phyloP scores from a whole-genome alignment of 2,113 vertebrate genomes.

The Phaethon lepturus region DNA sequence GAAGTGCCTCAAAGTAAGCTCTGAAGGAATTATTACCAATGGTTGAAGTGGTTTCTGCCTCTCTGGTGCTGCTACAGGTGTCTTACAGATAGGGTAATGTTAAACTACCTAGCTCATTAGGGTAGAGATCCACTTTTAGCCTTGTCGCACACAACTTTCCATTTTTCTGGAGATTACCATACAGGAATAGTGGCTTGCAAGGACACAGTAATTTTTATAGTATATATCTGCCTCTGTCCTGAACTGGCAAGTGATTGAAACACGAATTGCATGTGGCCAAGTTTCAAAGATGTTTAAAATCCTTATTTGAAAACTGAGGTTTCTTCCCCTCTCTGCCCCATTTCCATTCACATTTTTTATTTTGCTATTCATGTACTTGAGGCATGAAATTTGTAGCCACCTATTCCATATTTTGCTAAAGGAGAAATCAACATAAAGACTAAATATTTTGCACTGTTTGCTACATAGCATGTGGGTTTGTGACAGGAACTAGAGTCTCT shows the following conservation, averaged over 20 bases:
- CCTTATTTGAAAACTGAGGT: not conserved
- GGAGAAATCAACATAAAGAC: not conserved
- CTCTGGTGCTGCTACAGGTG: not conserved
- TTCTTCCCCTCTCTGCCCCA: not conserved
- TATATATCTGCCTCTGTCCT: not conserved
- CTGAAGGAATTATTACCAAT: not conserved
- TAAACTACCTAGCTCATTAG: constrained; percentile 15
- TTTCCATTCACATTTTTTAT: not conserved
- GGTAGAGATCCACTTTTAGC: not conserved
- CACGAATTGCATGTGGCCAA: not conserved
- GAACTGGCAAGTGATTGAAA: not conserved
- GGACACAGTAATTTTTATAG: not conserved
- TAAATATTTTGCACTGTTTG: not conserved
- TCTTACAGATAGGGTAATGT: not conserved
- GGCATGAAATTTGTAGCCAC: not conserved
- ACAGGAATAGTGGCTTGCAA: not conserved
- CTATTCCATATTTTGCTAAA: not conserved
- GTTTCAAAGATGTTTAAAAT: not conserved
- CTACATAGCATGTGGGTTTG: not conserved
- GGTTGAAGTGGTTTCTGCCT: constrained; percentile 10
- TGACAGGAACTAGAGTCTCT: not conserved
- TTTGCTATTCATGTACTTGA: not conserved
- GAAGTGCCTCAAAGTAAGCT: constrained; percentile 51
- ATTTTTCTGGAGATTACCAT: not conserved
- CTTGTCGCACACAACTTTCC: not conserved